Evolutionary conservation across 2,113 vertebrate genomes (phyloP), one percentile per base, ranked within the genome.

Genomic region (Cathartes aura): DNA sequence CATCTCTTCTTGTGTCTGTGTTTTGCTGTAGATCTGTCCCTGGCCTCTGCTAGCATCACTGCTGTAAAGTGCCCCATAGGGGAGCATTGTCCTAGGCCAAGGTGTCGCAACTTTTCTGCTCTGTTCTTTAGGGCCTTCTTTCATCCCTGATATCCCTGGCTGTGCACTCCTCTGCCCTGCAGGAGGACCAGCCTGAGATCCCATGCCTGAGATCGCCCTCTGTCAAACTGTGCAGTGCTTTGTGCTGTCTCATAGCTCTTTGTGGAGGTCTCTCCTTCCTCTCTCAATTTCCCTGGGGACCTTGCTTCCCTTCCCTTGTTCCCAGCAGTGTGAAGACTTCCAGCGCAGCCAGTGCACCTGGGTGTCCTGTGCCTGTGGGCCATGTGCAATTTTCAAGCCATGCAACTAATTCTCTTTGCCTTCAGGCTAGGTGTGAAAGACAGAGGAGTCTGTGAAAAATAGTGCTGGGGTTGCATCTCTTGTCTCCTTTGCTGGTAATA

Each of bases 121-220:
- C 53, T 58, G 5, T 80, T 58, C 75, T 86, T 84, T 6, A 22
- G 59, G 32, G 24, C 50, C 21, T 76, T 16, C 12, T 87, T 82
- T 89, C n/a, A 30, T 29, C 27, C 47, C 38, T 71, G 27, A 5
- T 43, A 11, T 4, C 15, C 38, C 55, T 47, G 66, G 4, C 52
- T 91, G 5, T 63, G 24, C 2, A 1, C 14, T 74, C 19, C 30
- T 68, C 48, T 40, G 26, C 24, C 11, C 32, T 0, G 0, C 3
- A 7, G 40, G 43, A 80, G 55, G 59, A 59, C 13, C n/a, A 38
- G 26, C 22, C 67, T 26, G n/a, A 87, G 42, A 45, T 40, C 63
- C 45, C 19, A 1, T 72, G 52, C 29, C 47, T 12, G 17, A 66
- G 30, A 15, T 18, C 38, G 42, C 12, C 30, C 42, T 82, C 60